Evolutionary conservation across 1,140 invertebrate genomes (phyloP), one percentile per base, ranked within the genome.

Genomic region (Hycleus cichorii): DNA sequence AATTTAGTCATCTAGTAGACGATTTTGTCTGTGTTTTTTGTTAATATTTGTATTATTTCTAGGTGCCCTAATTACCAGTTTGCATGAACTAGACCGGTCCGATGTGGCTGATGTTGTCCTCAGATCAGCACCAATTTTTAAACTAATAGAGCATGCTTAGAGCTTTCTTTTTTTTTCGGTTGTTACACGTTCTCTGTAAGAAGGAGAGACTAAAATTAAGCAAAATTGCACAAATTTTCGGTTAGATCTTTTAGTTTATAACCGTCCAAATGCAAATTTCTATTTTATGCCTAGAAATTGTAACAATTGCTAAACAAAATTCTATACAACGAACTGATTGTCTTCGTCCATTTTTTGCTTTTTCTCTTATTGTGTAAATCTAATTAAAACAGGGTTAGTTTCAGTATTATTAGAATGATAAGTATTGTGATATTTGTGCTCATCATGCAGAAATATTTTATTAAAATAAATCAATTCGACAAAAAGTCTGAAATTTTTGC

Each of bases 41-140:
- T 26, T 25, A 11, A 27, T 54, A 39, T 42, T 47, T 54, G 8
- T 5, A 54, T 65, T 50, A 43, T 47, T 56, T 62, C n/a, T 57
- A 71, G 69, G 69, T 42, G 67, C 68, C 49, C 57, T 73, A 11
- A 67, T 72, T 44, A 49, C 69, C n/a, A 70, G 66, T 59, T 67
- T 73, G 61, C 65, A 67, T 58, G 71, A 72, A 48, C 58, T 73
- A 62, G 70, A 69, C 45, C 64, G 70, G 45, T 54, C 59, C 26
- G 71, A 72, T 62, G 69, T 65, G 2, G 69, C 68, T 3, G 70
- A 71, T 40, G 50, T 71, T 43, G 64, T 72, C 3, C 60, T 70
- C 11, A 65, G 68, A 18, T 69, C 67, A 4, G 63, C 68, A 39
- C 65, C 68, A 4, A 60, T 71, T 38, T 66, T 68, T 47, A 64